phyloP scores from a whole-genome alignment of 2,113 vertebrate genomes.

The Panthera uncia region DNA sequence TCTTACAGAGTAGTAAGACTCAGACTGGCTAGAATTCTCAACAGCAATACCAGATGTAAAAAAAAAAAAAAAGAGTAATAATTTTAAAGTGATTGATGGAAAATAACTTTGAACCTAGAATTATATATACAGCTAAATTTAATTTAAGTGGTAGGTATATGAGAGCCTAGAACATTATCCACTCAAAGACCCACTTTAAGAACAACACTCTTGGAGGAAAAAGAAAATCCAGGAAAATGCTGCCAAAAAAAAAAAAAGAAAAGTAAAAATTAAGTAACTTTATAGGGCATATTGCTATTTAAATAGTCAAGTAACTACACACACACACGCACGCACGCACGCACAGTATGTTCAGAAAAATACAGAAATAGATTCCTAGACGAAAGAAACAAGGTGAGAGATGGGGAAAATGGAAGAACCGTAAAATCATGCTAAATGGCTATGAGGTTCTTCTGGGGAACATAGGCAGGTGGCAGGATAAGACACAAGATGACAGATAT shows the following conservation, averaged over 20 bases:
- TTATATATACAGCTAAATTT: neutral
- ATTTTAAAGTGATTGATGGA: neutral
- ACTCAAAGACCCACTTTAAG: neutral
- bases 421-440: neutral
- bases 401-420: neutral
- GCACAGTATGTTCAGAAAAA: neutral
- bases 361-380: neutral
- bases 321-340: neutral
- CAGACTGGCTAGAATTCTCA: neutral
- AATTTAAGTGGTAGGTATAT: neutral
- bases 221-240: neutral
- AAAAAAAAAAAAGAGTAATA: neutral
- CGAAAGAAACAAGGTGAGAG: neutral
- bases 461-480: neutral
- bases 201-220: neutral
- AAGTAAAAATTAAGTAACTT: neutral
- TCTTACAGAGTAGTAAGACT: neutral
- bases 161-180: neutral
- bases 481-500: neutral
- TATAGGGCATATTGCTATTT: neutral
- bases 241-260: neutral
- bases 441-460: neutral
- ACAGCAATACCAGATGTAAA: neutral
- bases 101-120: neutral
- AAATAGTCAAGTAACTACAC: neutral